Conservation (phyloP, 2,797 vertebrate genomes). For the Poliocrania exsul region DNA sequence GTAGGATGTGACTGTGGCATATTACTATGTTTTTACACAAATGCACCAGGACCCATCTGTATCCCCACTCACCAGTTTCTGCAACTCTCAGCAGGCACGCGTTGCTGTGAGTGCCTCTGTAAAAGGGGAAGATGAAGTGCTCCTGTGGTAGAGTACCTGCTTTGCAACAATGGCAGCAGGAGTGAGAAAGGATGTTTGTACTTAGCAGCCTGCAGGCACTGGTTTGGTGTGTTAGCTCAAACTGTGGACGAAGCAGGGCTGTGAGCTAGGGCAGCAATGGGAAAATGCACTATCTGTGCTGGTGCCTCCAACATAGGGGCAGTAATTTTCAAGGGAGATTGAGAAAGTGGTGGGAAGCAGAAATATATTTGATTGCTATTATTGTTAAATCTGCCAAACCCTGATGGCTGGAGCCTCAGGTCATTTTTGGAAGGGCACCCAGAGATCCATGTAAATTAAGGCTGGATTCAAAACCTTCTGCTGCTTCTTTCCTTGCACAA, state of each 20-base stretch:
- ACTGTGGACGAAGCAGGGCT: neutral
- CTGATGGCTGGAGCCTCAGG: neutral
- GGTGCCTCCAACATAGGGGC: accelerated
- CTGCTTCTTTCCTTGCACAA: neutral
- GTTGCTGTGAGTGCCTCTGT: neutral
- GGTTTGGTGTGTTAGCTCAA: neutral
- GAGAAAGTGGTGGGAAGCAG: neutral
- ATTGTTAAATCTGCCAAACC: neutral
- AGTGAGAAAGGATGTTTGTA: accelerated
- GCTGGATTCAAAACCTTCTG: neutral
- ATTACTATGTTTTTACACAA: accelerated
- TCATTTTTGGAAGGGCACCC: neutral
- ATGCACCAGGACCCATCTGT: accelerated
- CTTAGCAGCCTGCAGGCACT: accelerated
- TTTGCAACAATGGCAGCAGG: neutral
- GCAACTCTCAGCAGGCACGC: accelerated
- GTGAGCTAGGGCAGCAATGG: neutral
- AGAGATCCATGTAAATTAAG: neutral
- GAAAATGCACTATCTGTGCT: neutral
- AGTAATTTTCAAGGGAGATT: neutral
- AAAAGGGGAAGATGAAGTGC: neutral
- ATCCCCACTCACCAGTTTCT: accelerated
- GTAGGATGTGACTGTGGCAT: neutral
- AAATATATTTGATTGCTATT: accelerated
- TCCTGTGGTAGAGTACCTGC: neutral